phyloP scores from a whole-genome alignment of 2,113 vertebrate genomes.

The Bothrops jararaca region DNA sequence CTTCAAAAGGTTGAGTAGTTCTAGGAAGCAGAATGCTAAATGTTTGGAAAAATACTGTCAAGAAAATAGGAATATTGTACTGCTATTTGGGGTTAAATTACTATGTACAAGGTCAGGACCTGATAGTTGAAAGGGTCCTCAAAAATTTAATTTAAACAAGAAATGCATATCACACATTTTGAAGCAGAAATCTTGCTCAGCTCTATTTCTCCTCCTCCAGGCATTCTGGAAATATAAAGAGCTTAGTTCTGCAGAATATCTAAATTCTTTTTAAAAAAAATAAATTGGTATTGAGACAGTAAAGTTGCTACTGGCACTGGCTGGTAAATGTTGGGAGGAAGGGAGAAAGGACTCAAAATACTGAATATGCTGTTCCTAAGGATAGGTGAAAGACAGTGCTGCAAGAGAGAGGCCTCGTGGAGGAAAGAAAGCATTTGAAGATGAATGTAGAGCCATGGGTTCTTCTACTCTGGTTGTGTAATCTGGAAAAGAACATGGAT shows the following conservation, averaged over 20 bases:
- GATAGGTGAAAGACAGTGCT: not conserved
- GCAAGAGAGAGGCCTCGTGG: not conserved
- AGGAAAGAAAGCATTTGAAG: not conserved
- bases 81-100: not conserved
- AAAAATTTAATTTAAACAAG: not conserved
- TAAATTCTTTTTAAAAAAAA: not conserved
- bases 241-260: not conserved
- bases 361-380: not conserved
- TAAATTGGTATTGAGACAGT: not conserved
- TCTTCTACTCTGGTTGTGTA: not conserved
- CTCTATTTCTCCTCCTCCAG: not conserved
- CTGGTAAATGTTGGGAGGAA: not conserved
- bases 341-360: not conserved
- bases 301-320: not conserved
- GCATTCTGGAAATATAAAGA: not conserved
- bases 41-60: not conserved
- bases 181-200: not conserved
- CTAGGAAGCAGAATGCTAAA: not conserved
- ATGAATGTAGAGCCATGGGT: not conserved
- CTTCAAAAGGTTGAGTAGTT: not conserved
- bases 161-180: not conserved
- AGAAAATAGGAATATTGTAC: not conserved
- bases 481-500: not conserved
- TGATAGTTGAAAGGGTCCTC: not conserved
- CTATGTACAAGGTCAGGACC: not conserved